Base-by-base conservation (phyloP, 1,140 invertebrate genomes). In the Hormaphis cornu region DNA sequence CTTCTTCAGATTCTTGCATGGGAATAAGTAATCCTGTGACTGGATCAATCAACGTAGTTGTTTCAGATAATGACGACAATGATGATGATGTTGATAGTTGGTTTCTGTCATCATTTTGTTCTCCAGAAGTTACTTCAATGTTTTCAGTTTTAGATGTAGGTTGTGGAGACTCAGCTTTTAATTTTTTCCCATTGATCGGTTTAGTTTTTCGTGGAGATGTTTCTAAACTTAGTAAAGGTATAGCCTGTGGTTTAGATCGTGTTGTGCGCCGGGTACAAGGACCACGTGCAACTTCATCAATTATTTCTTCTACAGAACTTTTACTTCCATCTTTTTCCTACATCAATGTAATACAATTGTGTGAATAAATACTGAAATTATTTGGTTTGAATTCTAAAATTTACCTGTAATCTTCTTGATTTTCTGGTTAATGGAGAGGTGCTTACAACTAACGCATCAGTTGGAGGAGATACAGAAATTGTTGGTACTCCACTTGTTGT, bases 241-340 rank as follows among this genome's bases (percentile, higher is more conserved):
- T 30, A 35, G 53, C 8, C 14, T 42, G 37, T 3, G 52, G 35
- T n/a, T 70, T 54, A n/a, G 53, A 42, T 33, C 71, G 63, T 33
- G 71, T 69, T 0, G 54, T 58, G 5, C 71, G 63, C 12, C 44
- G 20, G 20, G 54, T 72, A 30, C 71, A 44, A 4, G 72, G 69
- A 9, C 72, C 71, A 16, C 73, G 44, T 18, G 71, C 56, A 3
- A 91, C 89, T 74, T 93, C 90, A 70, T 94, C 91, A 72, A 93
- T 91, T 1, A 88, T 83, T 73, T 93, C 90, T 77, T 93, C 90
- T 1, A 91, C 83, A 0, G 88, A 88, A 58, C 82, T 90, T 66
- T 87, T 80, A 58, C 79, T 82, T 8, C 83, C 84, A 76, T 90
- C 89, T 76, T 87, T 88, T 76, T 91, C 89, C 72, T 87, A 44